Percentiles rank a stretch among this genome's conserved stretches.
These are phyloP conservation scores for Trichopria drosophilae DNA, from an alignment of 2,888 invertebrate genomes.

Conservation along the genomic window DNA sequence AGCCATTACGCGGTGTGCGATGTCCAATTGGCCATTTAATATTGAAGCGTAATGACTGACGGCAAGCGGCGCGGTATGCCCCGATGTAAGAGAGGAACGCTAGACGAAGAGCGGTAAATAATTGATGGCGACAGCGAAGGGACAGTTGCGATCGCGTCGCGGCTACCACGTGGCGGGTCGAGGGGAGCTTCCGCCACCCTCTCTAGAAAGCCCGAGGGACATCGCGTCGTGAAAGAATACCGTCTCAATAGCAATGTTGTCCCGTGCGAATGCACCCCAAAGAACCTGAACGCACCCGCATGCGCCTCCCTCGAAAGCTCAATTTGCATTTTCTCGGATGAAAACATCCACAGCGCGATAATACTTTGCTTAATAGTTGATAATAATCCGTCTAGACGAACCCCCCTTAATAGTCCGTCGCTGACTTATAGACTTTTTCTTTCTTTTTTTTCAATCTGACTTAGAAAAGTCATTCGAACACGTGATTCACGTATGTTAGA, in stretches of 20 bases:
- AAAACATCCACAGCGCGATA: conserved; percentile 37
- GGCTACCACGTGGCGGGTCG: conserved; percentile 42
- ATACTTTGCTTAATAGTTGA: conserved; percentile 43
- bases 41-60: conserved; percentile 32
- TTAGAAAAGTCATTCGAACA: no score
- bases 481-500: no score
- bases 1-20: no score
- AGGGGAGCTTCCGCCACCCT: no score
- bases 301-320: conserved; percentile 21
- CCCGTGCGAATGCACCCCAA: conserved; percentile 38
- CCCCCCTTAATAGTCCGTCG: no score
- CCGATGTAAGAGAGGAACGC: conserved; percentile 43
- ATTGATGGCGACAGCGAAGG: conserved; percentile 51
- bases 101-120: conserved; percentile 55
- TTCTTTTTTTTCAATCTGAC: no score
- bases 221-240: conserved; percentile 41
- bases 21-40: conserved; percentile 24
- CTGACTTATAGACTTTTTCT: no score
- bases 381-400: conserved; percentile 39
- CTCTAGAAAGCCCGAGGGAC: conserved; percentile 46
- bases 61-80: conserved; percentile 31
- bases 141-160: conserved; percentile 51
- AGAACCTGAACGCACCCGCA: conserved; percentile 18
- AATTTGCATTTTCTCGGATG: conserved; percentile 34
- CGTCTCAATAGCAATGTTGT: conserved; percentile 43